These are phyloP conservation scores for Cairina moschata DNA, from an alignment of 2,113 vertebrate species.

Conservation along the genomic window DNA sequence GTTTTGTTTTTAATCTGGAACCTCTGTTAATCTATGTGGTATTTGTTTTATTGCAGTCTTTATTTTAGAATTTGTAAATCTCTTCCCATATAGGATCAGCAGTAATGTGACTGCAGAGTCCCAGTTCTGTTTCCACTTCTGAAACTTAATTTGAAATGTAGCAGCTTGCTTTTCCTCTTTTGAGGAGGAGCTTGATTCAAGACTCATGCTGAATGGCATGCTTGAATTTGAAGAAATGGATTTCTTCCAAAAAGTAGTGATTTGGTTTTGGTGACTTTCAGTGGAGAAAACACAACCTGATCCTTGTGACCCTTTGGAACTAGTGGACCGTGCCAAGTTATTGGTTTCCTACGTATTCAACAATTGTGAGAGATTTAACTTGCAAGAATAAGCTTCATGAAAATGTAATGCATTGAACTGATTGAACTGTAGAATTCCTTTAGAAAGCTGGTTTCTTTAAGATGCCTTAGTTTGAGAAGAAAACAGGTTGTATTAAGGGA, in stretches of 20 bases:
- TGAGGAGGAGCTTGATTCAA: not conserved
- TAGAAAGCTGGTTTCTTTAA: not conserved
- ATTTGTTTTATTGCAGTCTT: not conserved
- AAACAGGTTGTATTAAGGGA: not conserved
- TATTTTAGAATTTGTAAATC: not conserved
- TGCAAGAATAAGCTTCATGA: not conserved
- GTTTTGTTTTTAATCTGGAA: not conserved
- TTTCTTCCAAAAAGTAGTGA: not conserved
- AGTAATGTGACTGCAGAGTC: not conserved
- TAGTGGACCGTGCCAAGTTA: not conserved
- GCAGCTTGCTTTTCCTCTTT: not conserved
- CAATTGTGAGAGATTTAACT: not conserved
- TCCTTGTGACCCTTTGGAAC: not conserved
- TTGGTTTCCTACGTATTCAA: not conserved
- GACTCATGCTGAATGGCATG: rapidly evolving
- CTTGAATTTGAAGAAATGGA: not conserved
- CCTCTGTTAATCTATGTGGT: not conserved
- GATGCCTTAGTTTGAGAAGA: not conserved
- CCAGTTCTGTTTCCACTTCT: not conserved
- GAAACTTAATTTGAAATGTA: not conserved
- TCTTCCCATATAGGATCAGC: not conserved
- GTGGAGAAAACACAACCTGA: not conserved
- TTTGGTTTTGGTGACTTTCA: not conserved
- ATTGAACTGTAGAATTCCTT: not conserved
- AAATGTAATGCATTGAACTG: not conserved